Conservation (phyloP, 2,797 vertebrate genomes). For the Nothura maculosa region DNA sequence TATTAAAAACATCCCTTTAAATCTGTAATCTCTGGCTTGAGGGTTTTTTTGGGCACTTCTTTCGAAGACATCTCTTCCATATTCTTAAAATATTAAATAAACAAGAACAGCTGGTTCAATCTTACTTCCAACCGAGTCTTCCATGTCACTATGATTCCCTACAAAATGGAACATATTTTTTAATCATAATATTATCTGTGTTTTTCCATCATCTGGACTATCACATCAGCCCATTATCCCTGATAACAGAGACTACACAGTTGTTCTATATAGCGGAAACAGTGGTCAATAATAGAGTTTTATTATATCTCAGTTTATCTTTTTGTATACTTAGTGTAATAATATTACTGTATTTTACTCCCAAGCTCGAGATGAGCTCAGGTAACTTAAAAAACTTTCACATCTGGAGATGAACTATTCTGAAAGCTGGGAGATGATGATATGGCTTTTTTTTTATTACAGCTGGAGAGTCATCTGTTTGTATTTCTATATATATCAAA, state of each 20-base stretch:
- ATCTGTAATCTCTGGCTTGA: background rate
- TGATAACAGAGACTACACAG: background rate
- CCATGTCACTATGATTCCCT: background rate
- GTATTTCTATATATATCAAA: background rate
- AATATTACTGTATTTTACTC: background rate
- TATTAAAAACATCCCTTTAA: background rate
- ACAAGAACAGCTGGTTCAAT: background rate
- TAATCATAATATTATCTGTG: background rate
- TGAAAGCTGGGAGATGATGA: background rate
- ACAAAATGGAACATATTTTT: background rate
- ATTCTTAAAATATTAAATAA: background rate
- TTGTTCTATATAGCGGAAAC: background rate
- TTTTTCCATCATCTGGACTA: background rate
- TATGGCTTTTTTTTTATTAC: background rate
- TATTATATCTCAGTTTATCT: background rate
- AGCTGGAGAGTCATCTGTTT: background rate
- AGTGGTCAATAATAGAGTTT: background rate
- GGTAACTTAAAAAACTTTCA: background rate
- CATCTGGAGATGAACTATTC: background rate
- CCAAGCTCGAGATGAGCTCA: background rate
- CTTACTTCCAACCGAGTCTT: background rate
- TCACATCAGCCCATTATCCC: background rate
- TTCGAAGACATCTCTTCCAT: background rate
- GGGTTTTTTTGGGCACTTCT: background rate
- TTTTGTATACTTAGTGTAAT: background rate